Evolutionary conservation across 2,113 vertebrate species (phyloP).

Genomic region (Centropus bengalensis): DNA sequence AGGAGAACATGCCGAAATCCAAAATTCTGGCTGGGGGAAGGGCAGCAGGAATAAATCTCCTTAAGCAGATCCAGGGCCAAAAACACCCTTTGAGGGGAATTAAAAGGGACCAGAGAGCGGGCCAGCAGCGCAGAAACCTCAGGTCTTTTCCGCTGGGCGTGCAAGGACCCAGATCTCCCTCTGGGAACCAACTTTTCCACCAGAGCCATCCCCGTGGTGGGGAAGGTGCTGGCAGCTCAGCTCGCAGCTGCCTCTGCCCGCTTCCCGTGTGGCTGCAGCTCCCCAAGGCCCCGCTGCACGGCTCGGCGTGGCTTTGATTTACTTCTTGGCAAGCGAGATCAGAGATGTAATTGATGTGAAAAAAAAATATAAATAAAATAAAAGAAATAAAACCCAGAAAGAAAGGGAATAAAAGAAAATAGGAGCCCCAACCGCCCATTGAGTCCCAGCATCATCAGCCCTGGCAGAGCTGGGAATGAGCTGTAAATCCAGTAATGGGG

Average conservation of each 20-base stretch:
- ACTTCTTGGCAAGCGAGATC: conserved; percentile 49
- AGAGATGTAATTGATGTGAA: conserved; percentile 33
- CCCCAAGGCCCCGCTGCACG: neutral
- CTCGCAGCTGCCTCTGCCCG: neutral
- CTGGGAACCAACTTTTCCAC: neutral
- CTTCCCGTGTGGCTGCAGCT: neutral
- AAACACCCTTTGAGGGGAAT: neutral
- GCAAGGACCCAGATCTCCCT: neutral
- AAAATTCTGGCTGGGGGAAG: conserved; percentile 45
- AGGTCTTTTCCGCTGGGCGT: neutral
- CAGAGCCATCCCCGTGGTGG: neutral
- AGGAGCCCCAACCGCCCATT: neutral
- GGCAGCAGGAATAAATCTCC: conserved; percentile 3
- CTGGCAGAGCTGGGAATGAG: neutral
- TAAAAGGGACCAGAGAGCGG: neutral
- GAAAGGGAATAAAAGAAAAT: neutral
- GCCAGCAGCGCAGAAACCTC: neutral
- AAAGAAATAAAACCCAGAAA: too few species aligned
- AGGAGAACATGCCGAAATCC: neutral
- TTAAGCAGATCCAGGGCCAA: neutral
- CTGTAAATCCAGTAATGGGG: neutral
- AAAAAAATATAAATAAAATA: too few species aligned
- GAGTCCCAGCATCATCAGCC: neutral
- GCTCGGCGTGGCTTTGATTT: conserved; percentile 44
- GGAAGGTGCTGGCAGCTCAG: neutral